Conservation (phyloP, 2,113 vertebrate genomes). For the Nipponia nippon region DNA sequence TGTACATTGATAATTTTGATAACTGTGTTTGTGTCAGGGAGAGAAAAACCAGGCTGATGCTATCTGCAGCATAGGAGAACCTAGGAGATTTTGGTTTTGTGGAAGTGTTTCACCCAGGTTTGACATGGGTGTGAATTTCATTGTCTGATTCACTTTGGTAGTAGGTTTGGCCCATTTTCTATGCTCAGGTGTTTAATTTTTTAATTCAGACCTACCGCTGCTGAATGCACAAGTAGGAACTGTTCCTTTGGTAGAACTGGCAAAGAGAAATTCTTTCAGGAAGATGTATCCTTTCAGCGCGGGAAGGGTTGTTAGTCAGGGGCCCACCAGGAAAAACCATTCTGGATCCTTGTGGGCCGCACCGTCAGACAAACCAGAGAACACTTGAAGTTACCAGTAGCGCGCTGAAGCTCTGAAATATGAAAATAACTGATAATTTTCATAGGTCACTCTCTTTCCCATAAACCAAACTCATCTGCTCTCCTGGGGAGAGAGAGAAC, state of each 20-base stretch:
- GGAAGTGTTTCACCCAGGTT: neutral
- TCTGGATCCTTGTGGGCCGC: neutral
- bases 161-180: neutral
- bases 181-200: neutral
- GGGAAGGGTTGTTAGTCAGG: neutral
- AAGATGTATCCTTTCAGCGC: neutral
- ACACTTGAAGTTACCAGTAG: neutral
- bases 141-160: neutral
- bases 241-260: neutral
- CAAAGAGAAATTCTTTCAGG: neutral
- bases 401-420: neutral
- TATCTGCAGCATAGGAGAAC: accelerated
- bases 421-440: slow-evolving; percentile 56
- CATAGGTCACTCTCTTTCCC: slow-evolving; percentile 57
- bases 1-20: neutral
- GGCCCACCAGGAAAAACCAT: neutral
- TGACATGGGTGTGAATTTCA: neutral
- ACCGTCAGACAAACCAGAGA: neutral
- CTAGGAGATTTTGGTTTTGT: neutral
- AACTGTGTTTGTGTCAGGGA: neutral
- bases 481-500: slow-evolving; percentile 69
- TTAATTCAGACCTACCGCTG: neutral
- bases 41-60: neutral
- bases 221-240: neutral
- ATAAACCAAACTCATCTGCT: slow-evolving; percentile 74